These are phyloP conservation scores for Nymphalis urticae DNA, from an alignment of 2,888 invertebrate genomes.

Conservation along the genomic window DNA sequence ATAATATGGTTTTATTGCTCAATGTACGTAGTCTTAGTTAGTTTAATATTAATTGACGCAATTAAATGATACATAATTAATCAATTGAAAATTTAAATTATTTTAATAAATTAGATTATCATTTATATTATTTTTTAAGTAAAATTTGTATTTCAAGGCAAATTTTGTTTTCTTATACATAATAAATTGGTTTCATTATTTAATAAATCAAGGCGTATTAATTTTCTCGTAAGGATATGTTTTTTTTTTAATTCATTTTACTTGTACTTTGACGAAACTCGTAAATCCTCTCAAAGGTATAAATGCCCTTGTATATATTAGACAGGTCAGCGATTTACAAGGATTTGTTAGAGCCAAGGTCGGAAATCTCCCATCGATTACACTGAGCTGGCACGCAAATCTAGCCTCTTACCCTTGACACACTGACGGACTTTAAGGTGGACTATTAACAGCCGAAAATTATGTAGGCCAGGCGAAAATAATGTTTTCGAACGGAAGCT, in stretches of 20 bases:
- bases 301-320: conserved; percentile 50
- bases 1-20: too few species aligned
- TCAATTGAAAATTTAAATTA: too few species aligned
- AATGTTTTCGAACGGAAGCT: conserved; percentile 57
- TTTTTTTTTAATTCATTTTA: not conserved
- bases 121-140: too few species aligned
- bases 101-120: too few species aligned
- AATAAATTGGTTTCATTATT: too few species aligned
- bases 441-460: conserved; percentile 59
- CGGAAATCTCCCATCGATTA: conserved; percentile 78
- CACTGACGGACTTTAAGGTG: conserved; percentile 64
- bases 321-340: conserved; percentile 67
- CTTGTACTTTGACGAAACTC: not conserved
- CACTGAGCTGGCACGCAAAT: conserved; percentile 70
- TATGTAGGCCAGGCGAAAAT: conserved; percentile 63
- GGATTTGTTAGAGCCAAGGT: conserved; percentile 72
- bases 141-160: too few species aligned
- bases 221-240: too few species aligned
- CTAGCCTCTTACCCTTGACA: conserved; percentile 73
- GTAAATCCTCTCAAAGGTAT: conserved; percentile 5
- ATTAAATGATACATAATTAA: too few species aligned
- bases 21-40: too few species aligned
- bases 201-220: too few species aligned
- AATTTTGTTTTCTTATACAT: too few species aligned
- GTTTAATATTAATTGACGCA: too few species aligned